Conservation (phyloP, 2,113 vertebrate species). For the Kryptolebias marmoratus region DNA sequence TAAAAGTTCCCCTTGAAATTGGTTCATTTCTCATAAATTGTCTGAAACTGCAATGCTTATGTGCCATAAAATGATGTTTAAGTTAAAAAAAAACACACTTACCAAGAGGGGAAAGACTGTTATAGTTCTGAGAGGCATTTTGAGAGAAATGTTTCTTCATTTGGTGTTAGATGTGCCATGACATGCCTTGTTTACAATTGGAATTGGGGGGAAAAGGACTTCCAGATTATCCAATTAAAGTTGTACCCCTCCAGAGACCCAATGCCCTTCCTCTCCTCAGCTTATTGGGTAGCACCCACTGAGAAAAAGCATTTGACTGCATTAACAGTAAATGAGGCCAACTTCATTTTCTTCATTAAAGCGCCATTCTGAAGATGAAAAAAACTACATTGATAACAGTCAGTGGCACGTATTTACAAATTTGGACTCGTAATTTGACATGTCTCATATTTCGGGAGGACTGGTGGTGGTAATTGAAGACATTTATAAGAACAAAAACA, state of each 20-base stretch:
- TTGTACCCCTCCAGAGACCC: conserved; percentile 76
- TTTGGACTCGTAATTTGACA: conserved; percentile 69
- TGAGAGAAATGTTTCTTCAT: conserved; percentile 64
- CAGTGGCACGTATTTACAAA: conserved; percentile 62
- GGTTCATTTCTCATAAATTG: neutral
- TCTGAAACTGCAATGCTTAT: neutral
- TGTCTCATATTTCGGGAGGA: conserved; percentile 59
- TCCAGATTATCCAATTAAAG: conserved; percentile 79
- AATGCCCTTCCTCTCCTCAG: conserved; percentile 72
- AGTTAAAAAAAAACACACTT: neutral
- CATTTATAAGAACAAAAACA: conserved; percentile 74
- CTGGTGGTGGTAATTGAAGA: conserved; percentile 65
- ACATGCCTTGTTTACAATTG: conserved; percentile 81
- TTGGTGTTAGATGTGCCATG: conserved; percentile 80
- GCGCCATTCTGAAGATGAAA: conserved; percentile 70
- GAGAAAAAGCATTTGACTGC: conserved; percentile 80
- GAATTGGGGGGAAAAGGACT: conserved; percentile 77
- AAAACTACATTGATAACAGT: conserved; percentile 68
- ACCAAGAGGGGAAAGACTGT: conserved; percentile 6
- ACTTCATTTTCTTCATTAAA: conserved; percentile 79
- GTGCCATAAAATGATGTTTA: conserved; percentile 1
- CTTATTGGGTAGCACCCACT: conserved; percentile 79
- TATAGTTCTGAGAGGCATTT: conserved; percentile 62
- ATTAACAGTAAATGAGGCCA: conserved; percentile 79
- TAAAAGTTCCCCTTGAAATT: neutral